Evolutionary conservation across 2,797 vertebrate species (phyloP).

Genomic region (Onychomys leucogaster): DNA sequence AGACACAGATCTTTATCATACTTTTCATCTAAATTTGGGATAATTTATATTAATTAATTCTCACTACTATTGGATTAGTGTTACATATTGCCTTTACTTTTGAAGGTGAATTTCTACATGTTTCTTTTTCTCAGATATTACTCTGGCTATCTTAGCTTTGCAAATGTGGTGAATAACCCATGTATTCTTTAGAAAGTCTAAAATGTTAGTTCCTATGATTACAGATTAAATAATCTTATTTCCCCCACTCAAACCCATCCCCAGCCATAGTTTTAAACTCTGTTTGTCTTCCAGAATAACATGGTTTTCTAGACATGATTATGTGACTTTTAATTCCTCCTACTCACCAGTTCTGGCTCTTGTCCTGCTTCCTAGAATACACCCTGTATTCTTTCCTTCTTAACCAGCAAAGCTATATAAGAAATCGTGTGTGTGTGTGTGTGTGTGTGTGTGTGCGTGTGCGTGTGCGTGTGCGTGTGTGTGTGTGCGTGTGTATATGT

Average conservation of each 20-base stretch:
- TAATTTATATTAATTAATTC: not conserved
- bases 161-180: not conserved
- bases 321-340: not conserved
- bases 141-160: not conserved
- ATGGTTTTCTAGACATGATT: not conserved
- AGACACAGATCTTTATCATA: not conserved
- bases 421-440: too few relatives aligned
- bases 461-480: too few relatives aligned
- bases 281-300: not conserved
- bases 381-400: not conserved
- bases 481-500: too few relatives aligned
- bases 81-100: not conserved
- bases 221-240: not conserved
- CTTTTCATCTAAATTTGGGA: not conserved
- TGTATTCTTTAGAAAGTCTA: not conserved
- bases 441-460: too few relatives aligned
- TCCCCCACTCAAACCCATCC: not conserved
- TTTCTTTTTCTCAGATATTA: not conserved
- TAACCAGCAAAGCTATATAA: not conserved
- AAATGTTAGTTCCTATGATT: not conserved
- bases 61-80: not conserved
- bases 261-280: not conserved
- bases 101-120: not conserved
- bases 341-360: rapidly evolving
- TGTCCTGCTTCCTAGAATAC: not conserved